A percentile compares a stretch with the other conserved stretches of the same genome.
These are phyloP conservation scores for Mamestra configurata DNA, from an alignment of 1,140 invertebrate genomes.

Conservation along the genomic window DNA sequence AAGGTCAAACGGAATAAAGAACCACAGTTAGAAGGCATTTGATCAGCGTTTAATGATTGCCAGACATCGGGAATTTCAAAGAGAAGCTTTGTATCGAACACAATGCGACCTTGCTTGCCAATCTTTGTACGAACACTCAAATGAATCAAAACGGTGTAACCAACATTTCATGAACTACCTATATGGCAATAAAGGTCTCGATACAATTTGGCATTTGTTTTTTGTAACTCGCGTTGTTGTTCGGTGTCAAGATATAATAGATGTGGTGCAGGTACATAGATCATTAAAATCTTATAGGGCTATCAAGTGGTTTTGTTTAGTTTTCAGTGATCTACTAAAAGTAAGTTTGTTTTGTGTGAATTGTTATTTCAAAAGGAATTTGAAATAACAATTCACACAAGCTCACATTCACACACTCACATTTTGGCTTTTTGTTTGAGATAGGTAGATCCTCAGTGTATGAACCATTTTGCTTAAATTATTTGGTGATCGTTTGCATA, in stretches of 20 bases:
- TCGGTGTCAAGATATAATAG: background rate
- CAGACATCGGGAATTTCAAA: slow-evolving; percentile 42
- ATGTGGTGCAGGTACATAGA: background rate
- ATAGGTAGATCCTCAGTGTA: too few relatives aligned
- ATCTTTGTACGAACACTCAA: slow-evolving; percentile 22
- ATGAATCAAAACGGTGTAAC: background rate
- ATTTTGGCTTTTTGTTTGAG: too few relatives aligned
- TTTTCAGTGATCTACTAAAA: background rate
- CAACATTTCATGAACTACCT: background rate
- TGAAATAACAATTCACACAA: too few relatives aligned
- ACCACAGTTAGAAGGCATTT: slow-evolving; percentile 12
- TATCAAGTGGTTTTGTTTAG: slow-evolving; percentile 5
- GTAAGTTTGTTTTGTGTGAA: too few relatives aligned
- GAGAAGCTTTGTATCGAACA: slow-evolving; percentile 27
- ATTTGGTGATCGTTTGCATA: too few relatives aligned
- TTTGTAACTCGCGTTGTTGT: background rate
- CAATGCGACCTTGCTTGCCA: slow-evolving; percentile 37
- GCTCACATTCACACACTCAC: too few relatives aligned
- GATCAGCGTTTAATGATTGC: slow-evolving; percentile 31
- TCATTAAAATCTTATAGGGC: slow-evolving; percentile 8
- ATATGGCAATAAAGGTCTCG: background rate
- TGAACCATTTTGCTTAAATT: too few relatives aligned
- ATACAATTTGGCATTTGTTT: background rate
- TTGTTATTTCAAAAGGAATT: too few relatives aligned
- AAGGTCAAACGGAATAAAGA: slow-evolving; percentile 33